Conservation (phyloP, 2,113 vertebrate genomes). For the Laticauda laticaudata region DNA sequence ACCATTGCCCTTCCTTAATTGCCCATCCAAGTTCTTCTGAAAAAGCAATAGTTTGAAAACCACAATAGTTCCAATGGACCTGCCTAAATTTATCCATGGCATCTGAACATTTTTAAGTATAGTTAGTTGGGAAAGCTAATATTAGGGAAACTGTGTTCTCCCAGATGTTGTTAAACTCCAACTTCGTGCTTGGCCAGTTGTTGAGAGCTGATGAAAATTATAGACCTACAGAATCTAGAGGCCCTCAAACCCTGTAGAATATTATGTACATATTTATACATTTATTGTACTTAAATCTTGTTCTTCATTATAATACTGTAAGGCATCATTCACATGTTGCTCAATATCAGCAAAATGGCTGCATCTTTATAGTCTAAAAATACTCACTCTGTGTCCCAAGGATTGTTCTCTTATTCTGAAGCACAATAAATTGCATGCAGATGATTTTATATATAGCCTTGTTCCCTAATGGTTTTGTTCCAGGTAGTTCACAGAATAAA, state of each 20-base stretch:
- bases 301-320: background rate
- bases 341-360: background rate
- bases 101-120: background rate
- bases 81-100: background rate
- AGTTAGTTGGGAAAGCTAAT: background rate
- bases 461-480: background rate
- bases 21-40: background rate
- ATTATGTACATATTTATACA: background rate
- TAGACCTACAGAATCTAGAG: background rate
- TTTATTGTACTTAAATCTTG: background rate
- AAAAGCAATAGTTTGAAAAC: background rate
- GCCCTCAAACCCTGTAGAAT: background rate
- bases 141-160: background rate
- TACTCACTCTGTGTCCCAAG: background rate
- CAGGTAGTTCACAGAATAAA: background rate
- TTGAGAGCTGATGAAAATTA: background rate
- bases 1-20: background rate
- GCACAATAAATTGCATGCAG: background rate
- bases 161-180: background rate
- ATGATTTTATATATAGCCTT: background rate
- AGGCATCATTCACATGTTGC: background rate
- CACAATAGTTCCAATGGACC: background rate
- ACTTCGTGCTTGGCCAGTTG: background rate
- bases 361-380: background rate
- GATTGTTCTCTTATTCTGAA: background rate